phyloP scores from a whole-genome alignment of 2,888 invertebrate species.

The Caenorhabditis imperialis region DNA sequence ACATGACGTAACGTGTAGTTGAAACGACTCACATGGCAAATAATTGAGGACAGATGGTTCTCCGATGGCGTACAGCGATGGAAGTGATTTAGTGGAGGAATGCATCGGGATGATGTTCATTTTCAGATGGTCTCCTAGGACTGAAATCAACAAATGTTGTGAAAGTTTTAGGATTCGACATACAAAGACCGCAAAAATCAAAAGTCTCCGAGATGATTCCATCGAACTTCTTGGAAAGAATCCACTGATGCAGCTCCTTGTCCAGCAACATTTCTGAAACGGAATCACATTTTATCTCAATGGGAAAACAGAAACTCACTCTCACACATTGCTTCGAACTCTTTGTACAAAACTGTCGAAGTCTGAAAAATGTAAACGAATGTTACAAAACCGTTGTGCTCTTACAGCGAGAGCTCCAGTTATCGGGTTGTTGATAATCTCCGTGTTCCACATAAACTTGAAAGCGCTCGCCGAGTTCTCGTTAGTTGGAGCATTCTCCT shows the following conservation, averaged over 20 bases:
- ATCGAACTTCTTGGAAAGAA: slow-evolving; percentile 35
- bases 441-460: slow-evolving; percentile 37
- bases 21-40: slow-evolving; percentile 26
- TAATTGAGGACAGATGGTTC: slow-evolving; percentile 34
- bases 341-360: slow-evolving; percentile 17
- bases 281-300: background rate
- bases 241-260: slow-evolving; percentile 33
- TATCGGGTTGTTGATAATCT: slow-evolving; percentile 29
- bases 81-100: slow-evolving; percentile 22
- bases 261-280: slow-evolving; percentile 29
- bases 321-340: slow-evolving; percentile 34
- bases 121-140: slow-evolving; percentile 38
- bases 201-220: slow-evolving; percentile 38
- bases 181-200: slow-evolving; percentile 40
- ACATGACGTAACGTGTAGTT: too few relatives aligned
- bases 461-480: slow-evolving; percentile 37
- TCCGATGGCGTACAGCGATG: slow-evolving; percentile 33
- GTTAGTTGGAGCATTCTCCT: slow-evolving; percentile 3
- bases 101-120: slow-evolving; percentile 38
- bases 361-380: slow-evolving; percentile 13
- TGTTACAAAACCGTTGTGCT: background rate
- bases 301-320: slow-evolving; percentile 1
- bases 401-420: slow-evolving; percentile 29
- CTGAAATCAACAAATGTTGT: slow-evolving; percentile 16
- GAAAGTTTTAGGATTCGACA: background rate